Base-by-base conservation (phyloP, 2,797 vertebrate species). In the Erethizon dorsatum region DNA sequence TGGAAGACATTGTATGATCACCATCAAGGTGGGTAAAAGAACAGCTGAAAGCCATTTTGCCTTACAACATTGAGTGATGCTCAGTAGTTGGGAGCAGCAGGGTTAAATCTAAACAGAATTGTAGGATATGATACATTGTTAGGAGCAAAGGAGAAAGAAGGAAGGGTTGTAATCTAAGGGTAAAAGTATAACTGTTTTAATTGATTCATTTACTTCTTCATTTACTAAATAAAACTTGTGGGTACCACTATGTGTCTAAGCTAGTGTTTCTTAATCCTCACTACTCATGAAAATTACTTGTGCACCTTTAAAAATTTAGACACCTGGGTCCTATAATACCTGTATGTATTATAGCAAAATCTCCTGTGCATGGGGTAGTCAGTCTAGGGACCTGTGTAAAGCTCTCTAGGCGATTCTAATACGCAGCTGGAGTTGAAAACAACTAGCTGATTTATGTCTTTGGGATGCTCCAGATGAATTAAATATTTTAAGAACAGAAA, bases 401-500 rank as follows among this genome's bases (percentile, higher is more conserved):
- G 18, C 54, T 92, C 8, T 75, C n/a, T 56, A 45, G 24, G 12
- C 96, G 10, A 67, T 85, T 93, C 8, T 41, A 88, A 83, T 78
- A 13, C 41, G 8, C 20, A 93, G 26, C 2, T 69, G 15, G 20
- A 2, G 17, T 52, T 75, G 24, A 83, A 13, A 83, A 56, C 10
- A 91, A 80, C 8, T 59, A 31, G 26, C 13, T 50, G 45, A 9
- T 41, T 75, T 89, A 67, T 37, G 26, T 10, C 6, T 86, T 94
- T 65, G 13, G 3, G 14, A 78, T 88, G 57, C 6, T 31, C 7
- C 57, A 59, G 26, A 75, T 52, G 86, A 92, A 85, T 57, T 24
- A 83, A 87, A 22, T 77, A 88, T 45, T 83, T 94, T 96, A 57
- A 52, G 69, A 89, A 83, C 47, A 41, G 6, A 80, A 91, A 59